Base-by-base conservation (phyloP, 2,797 vertebrate species). In the Clarias platycephalus region DNA sequence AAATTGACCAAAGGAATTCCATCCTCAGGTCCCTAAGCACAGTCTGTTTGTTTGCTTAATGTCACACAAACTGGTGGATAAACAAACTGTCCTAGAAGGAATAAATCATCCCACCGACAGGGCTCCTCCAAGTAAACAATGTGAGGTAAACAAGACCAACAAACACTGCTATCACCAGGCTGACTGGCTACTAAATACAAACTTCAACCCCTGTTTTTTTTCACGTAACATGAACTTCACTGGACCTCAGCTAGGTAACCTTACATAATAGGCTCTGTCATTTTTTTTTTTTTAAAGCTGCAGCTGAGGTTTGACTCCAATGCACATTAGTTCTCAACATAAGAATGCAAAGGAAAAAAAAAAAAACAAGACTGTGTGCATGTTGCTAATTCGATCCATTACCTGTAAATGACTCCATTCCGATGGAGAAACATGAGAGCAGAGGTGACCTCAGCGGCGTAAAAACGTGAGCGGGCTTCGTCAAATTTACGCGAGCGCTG, bases 401-500 rank as follows among this genome's bases (percentile, higher is more conserved):
- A 98, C 97, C 98, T 98, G 96, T 99, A 99, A 91, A 99, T 97
- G 91, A 99, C 97, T 9, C 97, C 97, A 1, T 99, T 94, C 49
- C 92, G 95, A 91, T 99, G 97, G 86, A 99, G 96, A 89, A 99
- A 99, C 97, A 98, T 98, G 91, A 99, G 97, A 5, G 98, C 97
- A 0, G 97, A 99, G 1, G 97, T 99, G 91, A 99, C 97, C 91
- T 99, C 98, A 7, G 98, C 97, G 3, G 97, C 97, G 7, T 99
- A 99, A 88, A 99, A 99, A 66, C 97, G 95, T 75, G 97, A 97
- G 34, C 98, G 96, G 18, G 96, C 96, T 91, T 99, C 98, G 0
- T 99, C 98, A 22, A 99, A 98, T 93, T 99, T 99, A 88, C 98
- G 96, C 0, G 97, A 99, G n/a, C 97, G 95, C 81, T 99, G 97